phyloP scores from a whole-genome alignment of 2,797 vertebrate species.

The Champsocephalus gunnari region DNA sequence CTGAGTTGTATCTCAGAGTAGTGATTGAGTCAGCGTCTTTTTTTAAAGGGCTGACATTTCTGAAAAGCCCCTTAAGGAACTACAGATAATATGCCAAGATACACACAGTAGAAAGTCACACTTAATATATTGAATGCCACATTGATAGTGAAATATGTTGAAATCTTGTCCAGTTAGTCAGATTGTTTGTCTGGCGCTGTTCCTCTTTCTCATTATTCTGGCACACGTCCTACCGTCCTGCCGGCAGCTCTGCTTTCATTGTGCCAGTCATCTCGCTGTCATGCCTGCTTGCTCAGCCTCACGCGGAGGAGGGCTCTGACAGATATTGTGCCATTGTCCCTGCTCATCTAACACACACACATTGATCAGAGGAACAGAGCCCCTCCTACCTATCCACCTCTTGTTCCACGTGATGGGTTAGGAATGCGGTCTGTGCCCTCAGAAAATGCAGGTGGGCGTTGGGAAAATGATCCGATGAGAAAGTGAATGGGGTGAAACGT shows the following conservation, averaged over 20 bases:
- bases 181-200: background rate
- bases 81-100: constrained; percentile 2
- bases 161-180: background rate
- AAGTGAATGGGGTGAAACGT: constrained; percentile 61
- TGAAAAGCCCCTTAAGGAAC: background rate
- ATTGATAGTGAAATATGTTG: constrained; percentile 1
- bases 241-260: constrained; percentile 34
- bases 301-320: constrained; percentile 7
- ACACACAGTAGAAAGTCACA: background rate
- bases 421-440: constrained; percentile 46
- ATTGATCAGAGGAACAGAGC: constrained; percentile 35
- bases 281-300: constrained; percentile 35
- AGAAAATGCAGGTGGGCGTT: constrained; percentile 71
- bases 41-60: background rate
- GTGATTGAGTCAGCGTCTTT: background rate
- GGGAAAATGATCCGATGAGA: constrained; percentile 40
- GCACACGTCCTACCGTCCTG: constrained; percentile 16
- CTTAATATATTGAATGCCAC: background rate
- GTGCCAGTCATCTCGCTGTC: constrained; percentile 32
- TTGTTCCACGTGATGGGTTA: constrained; percentile 39
- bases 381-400: constrained; percentile 32
- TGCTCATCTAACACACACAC: constrained; percentile 30
- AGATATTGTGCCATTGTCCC: constrained; percentile 40
- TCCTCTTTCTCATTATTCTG: background rate
- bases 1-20: background rate